A percentile compares a stretch with the other conserved stretches of the same genome.
phyloP scores from a whole-genome alignment of 2,888 invertebrate genomes.

The Amphipoea oculea region DNA sequence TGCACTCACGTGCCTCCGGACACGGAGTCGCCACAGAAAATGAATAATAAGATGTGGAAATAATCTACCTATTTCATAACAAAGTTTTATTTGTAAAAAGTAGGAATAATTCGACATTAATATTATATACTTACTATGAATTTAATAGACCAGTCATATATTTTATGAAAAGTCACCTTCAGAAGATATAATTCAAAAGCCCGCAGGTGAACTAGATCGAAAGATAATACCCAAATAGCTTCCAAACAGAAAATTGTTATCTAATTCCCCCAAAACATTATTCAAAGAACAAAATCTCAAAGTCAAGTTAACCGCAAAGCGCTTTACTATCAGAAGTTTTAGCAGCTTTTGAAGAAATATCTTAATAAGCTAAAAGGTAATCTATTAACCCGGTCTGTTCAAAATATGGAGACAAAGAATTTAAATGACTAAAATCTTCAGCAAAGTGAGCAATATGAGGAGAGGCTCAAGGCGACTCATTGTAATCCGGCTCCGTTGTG shows the following conservation, averaged over 20 bases:
- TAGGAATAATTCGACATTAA: background rate
- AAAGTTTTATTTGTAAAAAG: background rate
- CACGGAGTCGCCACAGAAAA: conserved; percentile 39
- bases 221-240: conserved; percentile 21
- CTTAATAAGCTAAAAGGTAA: conserved; percentile 54
- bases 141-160: background rate
- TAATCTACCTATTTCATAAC: background rate
- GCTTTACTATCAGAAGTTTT: conserved; percentile 2
- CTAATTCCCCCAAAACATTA: background rate
- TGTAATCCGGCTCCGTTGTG: conserved; percentile 74
- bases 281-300: conserved; percentile 24
- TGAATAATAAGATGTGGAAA: conserved; percentile 43
- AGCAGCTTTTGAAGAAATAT: conserved; percentile 29
- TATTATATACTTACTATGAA: background rate
- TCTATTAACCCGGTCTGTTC: conserved; percentile 48
- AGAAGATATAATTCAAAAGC: conserved; percentile 1
- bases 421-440: conserved; percentile 63
- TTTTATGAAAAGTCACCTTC: background rate
- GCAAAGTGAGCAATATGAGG: conserved; percentile 68
- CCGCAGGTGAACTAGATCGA: background rate
- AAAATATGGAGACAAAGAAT: conserved; percentile 48
- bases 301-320: conserved; percentile 20
- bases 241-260: background rate
- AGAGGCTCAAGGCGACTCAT: conserved; percentile 67
- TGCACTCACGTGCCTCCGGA: conserved; percentile 68